A percentile compares a stretch with the other conserved stretches of the same genome.
These are phyloP conservation scores for Pectinophora gossypiella DNA, from an alignment of 1,140 invertebrate genomes.

Conservation along the genomic window DNA sequence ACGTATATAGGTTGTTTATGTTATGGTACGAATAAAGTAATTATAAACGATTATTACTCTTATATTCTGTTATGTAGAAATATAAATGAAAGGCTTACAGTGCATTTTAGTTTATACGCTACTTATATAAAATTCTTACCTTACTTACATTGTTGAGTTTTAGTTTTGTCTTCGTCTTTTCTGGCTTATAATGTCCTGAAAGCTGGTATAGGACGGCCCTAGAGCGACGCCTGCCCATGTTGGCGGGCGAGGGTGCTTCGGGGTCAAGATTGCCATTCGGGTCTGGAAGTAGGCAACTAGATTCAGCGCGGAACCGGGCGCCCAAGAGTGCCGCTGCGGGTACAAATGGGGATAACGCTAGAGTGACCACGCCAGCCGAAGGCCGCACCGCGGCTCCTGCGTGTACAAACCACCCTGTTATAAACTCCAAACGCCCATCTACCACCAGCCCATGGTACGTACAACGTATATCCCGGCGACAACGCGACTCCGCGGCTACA, in stretches of 20 bases:
- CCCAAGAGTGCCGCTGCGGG: conserved; percentile 83
- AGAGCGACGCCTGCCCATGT: conserved; percentile 90
- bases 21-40: too few species aligned
- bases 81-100: too few species aligned
- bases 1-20: too few species aligned
- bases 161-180: conserved; percentile 94
- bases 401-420: conserved; percentile 70
- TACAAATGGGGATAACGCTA: conserved; percentile 79
- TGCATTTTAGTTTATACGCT: too few species aligned
- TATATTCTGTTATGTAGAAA: too few species aligned
- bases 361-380: conserved; percentile 75
- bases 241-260: conserved; percentile 91
- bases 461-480: too few species aligned
- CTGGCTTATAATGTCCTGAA: conserved; percentile 95
- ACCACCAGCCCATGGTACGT: background rate
- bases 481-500: too few species aligned
- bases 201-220: conserved; percentile 97
- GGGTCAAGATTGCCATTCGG: conserved; percentile 88
- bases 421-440: conserved; percentile 13
- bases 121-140: conserved; percentile 29
- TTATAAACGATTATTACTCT: too few species aligned
- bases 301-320: conserved; percentile 80
- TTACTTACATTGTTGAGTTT: conserved; percentile 95
- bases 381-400: conserved; percentile 75
- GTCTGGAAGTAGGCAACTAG: conserved; percentile 84